phyloP scores from a whole-genome alignment of 2,888 invertebrate species.

The Cephus rjabovi region DNA sequence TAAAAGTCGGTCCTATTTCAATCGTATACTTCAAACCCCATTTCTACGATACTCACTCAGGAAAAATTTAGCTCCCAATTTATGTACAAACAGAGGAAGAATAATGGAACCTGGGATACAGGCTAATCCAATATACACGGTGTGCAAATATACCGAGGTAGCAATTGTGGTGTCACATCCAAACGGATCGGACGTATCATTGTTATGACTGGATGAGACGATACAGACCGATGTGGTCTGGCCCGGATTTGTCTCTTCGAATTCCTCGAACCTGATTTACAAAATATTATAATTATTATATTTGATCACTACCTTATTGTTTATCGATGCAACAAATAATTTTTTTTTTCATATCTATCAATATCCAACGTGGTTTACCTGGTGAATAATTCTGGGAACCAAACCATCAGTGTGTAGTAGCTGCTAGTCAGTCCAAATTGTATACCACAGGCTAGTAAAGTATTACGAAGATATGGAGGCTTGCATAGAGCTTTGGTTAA shows the following conservation, averaged over 20 bases:
- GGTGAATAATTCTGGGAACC: constrained; percentile 89
- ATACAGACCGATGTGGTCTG: constrained; percentile 81
- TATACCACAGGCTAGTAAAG: constrained; percentile 81
- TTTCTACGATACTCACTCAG: constrained; percentile 72
- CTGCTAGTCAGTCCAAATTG: constrained; percentile 89
- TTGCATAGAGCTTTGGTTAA: constrained; percentile 81
- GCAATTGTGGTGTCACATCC: constrained; percentile 76
- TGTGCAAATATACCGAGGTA: constrained; percentile 78
- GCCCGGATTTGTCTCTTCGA: constrained; percentile 75
- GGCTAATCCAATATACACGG: constrained; percentile 82
- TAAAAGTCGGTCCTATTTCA: not conserved
- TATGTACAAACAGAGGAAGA: constrained; percentile 83
- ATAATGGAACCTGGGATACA: constrained; percentile 85
- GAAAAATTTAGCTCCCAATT: constrained; percentile 84
- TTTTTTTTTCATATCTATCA: not conserved
- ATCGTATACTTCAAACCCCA: not conserved
- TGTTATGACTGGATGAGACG: constrained; percentile 73
- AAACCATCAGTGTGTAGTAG: constrained; percentile 91
- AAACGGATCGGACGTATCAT: constrained; percentile 67
- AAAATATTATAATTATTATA: not conserved
- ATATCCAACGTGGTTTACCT: constrained; percentile 36
- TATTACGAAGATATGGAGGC: constrained; percentile 81
- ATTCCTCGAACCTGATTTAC: constrained; percentile 80
- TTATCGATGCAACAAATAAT: not conserved
- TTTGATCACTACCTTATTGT: not conserved